Conservation (phyloP, 2,113 vertebrate species). For the Entosphenus tridentatus region DNA sequence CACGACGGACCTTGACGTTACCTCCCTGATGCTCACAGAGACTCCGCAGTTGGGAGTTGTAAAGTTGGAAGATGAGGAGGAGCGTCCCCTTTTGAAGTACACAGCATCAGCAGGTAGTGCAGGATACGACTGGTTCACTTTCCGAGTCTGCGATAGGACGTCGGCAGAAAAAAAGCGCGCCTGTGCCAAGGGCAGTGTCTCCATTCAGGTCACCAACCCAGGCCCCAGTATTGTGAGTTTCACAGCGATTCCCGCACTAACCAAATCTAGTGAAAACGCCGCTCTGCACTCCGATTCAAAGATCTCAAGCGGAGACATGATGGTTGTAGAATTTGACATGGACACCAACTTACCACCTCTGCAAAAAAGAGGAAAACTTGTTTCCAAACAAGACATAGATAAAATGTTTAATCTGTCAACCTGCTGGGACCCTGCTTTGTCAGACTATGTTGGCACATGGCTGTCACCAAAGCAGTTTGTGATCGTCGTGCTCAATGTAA, state of each 20-base stretch:
- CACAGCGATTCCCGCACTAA: neutral
- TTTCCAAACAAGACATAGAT: constrained; percentile 1
- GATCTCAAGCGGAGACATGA: neutral
- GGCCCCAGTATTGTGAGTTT: constrained; percentile 1
- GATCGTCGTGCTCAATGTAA: neutral
- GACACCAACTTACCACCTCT: neutral
- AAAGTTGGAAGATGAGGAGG: neutral
- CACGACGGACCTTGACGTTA: neutral
- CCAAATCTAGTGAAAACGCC: neutral
- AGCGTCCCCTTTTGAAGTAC: neutral
- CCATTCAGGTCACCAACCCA: constrained; percentile 3
- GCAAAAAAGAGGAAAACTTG: neutral
- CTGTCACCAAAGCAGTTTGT: constrained; percentile 2
- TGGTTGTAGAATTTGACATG: neutral
- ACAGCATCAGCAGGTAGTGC: neutral
- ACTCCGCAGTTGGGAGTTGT: neutral
- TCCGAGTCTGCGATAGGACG: neutral
- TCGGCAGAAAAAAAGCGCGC: neutral
- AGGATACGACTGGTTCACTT: neutral
- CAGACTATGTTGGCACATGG: constrained; percentile 3
- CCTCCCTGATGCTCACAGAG: neutral
- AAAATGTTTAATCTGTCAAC: neutral
- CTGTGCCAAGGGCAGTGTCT: neutral
- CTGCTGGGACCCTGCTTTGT: neutral
- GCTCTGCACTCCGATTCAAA: neutral